Base-by-base conservation (phyloP, 1,140 invertebrate genomes). In the Pseudomyrmex gracilis region DNA sequence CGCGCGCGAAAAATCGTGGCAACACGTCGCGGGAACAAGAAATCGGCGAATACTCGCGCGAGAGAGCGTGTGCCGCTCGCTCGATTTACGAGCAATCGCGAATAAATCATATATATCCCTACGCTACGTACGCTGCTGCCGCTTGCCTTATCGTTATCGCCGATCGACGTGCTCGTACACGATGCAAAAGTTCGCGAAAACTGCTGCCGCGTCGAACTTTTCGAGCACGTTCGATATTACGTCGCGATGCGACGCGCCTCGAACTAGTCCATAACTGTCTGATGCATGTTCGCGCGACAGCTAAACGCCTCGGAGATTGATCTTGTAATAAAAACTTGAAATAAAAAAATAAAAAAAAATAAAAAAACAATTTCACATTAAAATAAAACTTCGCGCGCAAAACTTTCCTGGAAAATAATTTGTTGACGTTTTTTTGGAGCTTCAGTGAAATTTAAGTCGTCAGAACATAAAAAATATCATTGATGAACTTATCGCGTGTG, bases 81-180 rank as follows among this genome's bases (percentile, higher is more conserved):
- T 60, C 73, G 85, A 90, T 91, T 90, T 89, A 88, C 83, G 85
- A 86, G 70, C 20, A 49, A 80, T 58, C 73, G 24, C 22, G 51
- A 73, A 88, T 90, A 90, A 90, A 91, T 90, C 88, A 84, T 85
- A 77, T 66, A 84, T 85, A 77, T 66, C 8, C 34, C 51, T 34
- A 34, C 34, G 15, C 20, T 49, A 68, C 12, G 20, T 63, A 66
- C n/a, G 61, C 66, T 45, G 20, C 24, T 49, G 64, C 67, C 73
- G 63, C 61, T 60, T 77, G 73, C 53, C 70, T 63, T 82, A 84
- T 87, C 85, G 80, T 84, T 88, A 86, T 86, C 80, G 63, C 24
- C 76, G 73, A 87, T 88, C 88, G 77, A 55, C 76, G 20, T 10
- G 70, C 57, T 13, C 8, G 22, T 57, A 58, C 34, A 24, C 34